Base-by-base conservation (phyloP, 2,888 invertebrate genomes). In the Xestoiulus laeticollis region DNA sequence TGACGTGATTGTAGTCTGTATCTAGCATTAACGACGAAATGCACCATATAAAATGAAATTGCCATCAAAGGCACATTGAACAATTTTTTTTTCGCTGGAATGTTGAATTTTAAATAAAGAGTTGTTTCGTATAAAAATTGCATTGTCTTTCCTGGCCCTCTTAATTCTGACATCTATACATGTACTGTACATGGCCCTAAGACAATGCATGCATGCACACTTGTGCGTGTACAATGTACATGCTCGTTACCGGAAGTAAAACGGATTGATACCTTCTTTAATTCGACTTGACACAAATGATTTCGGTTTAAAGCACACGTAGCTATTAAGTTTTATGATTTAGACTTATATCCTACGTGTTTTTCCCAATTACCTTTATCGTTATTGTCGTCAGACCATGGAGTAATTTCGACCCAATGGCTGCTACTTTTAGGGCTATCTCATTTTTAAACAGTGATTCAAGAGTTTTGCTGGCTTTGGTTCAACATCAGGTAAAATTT, bases 401-500 rank as follows among this genome's bases (percentile, higher is more conserved):
- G 78, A 26, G 78, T 30, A 78, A 78, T 78, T 78, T 78, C 78
- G 78, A 30, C 30, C 78, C 30, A 78, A 78, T 78, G 78, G 14
- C 30, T 78, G 30, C 30, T 78, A 30, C 68, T 78, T 78, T 78
- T 78, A 78, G 78, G 78, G 78, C 78, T 30, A 26, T 78, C 78
- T 78, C 78, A 26, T 78, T 78, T 78, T 78, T 68, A 78, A 78
- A 30, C 78, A 78, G 78, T 78, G 78, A 78, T 78, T 78, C 1
- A 30, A 78, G 78, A 30, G 78, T 78, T 78, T 30, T 78, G 30
- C 30, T 78, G 78, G 30, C 78, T 78, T 30, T 78, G 78, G 78
- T 78, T 78, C 26, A 78, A 78, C 78, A 78, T 78, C 78, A 78
- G 78, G 78, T 78, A 78, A 78, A 78, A 78, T 78, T 30, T 78